These are phyloP conservation scores for Andrena cerasifolii DNA, from an alignment of 1,140 invertebrate species.

Conservation along the genomic window DNA sequence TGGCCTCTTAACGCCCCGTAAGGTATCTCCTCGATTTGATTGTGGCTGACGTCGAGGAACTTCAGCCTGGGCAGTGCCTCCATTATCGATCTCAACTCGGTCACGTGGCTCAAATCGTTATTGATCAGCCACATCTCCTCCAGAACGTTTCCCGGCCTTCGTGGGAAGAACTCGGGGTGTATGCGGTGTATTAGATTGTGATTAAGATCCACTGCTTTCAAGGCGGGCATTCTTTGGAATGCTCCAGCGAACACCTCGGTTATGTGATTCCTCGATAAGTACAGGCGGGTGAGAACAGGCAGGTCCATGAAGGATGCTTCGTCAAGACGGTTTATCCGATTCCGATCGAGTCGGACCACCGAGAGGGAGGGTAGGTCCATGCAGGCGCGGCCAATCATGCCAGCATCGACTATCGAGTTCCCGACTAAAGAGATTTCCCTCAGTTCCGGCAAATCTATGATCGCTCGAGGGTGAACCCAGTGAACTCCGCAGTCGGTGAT, in stretches of 20 bases:
- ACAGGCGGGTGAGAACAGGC: constrained; percentile 86
- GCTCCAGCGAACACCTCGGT: constrained; percentile 89
- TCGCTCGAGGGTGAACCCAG: constrained; percentile 90
- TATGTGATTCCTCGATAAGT: constrained; percentile 89
- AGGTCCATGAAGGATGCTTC: constrained; percentile 92
- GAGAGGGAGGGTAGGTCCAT: constrained; percentile 89
- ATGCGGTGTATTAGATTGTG: constrained; percentile 90
- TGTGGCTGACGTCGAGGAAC: constrained; percentile 90
- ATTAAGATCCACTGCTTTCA: constrained; percentile 89
- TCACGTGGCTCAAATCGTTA: constrained; percentile 89
- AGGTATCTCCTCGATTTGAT: constrained; percentile 88
- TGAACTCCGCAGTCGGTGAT: constrained; percentile 89
- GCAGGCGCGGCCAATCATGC: constrained; percentile 89
- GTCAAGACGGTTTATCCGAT: constrained; percentile 87
- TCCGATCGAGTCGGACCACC: constrained; percentile 87
- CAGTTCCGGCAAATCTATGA: constrained; percentile 88
- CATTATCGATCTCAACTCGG: constrained; percentile 87
- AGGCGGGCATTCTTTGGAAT: constrained; percentile 89
- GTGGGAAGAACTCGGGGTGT: constrained; percentile 91
- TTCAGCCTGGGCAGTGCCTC: constrained; percentile 89
- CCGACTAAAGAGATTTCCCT: constrained; percentile 87
- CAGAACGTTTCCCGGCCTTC: constrained; percentile 86
- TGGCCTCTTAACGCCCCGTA: constrained; percentile 90
- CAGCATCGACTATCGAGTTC: constrained; percentile 89
- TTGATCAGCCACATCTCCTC: constrained; percentile 90